Base-by-base conservation (phyloP, 2,797 vertebrate species). In the Halcyon leucocephala region DNA sequence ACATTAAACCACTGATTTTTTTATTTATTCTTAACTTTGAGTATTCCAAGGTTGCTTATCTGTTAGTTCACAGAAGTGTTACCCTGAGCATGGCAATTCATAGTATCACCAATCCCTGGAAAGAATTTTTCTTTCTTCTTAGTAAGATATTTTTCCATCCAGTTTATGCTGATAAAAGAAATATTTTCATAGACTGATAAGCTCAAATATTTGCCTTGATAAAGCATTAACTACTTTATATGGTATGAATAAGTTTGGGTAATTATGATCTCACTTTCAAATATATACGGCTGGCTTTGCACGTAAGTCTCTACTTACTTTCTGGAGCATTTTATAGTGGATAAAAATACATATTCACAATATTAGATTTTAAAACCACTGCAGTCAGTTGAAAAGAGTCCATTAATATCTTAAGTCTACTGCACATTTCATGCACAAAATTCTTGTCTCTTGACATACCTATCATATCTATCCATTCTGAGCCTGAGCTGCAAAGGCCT, bases 31-130 rank as follows among this genome's bases (percentile, higher is more conserved):
- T 93, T 20, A 2, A n/a, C 52, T 67, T 76, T 12, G 25, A 77
- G 52, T 92, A 95, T 96, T 81, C 78, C 37, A 89, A 70, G 33
- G 42, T 21, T 87, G 39, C 84, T 95, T 86, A 87, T 88, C 89
- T 81, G 49, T 77, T 79, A 83, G 28, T 78, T 91, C 86, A 80
- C 81, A 86, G 16, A 64, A 87, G 29, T 35, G 51, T 49, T 91
- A 91, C 51, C 24, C 62, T 41, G 26, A 87, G 66, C 46, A 33
- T 54, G 31, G 37, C 33, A 94, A 78, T 66, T 49, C 49, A 57
- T 8, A 62, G 21, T 26, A 61, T 49, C n/a, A 58, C 37, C 29
- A 58, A 66, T 41, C 49, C 49, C 44, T 70, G 51, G 54, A 44
- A 94, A 87, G 26, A 70, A 37, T 79, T 61, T 60, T 77, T 55